Evolutionary conservation across 2,113 vertebrate genomes (phyloP).

Genomic region (Geococcyx californianus): DNA sequence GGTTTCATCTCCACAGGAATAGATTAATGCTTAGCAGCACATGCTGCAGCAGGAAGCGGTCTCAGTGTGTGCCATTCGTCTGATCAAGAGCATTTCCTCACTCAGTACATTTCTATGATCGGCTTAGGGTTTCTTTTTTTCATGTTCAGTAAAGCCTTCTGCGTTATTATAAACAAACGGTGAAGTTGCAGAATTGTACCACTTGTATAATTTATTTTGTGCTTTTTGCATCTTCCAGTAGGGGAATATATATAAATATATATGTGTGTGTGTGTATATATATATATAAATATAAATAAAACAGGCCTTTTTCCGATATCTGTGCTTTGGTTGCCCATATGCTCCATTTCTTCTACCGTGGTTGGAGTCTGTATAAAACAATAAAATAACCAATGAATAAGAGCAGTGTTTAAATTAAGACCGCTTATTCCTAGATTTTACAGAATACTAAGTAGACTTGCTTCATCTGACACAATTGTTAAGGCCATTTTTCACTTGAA

Average conservation of each 20-base stretch:
- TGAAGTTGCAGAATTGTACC: not conserved
- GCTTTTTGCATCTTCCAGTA: not conserved
- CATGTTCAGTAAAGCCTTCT: not conserved
- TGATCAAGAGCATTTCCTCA: not conserved
- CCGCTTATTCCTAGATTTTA: slow-evolving; percentile 7
- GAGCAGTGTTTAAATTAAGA: slow-evolving; percentile 5
- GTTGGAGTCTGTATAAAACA: not conserved
- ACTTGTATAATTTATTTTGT: not conserved
- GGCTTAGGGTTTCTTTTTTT: not conserved
- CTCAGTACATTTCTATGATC: not conserved
- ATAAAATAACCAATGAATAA: not conserved
- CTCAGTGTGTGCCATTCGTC: not conserved
- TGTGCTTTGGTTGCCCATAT: not conserved
- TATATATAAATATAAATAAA: accelerated
- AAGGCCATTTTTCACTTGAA: slow-evolving; percentile 39
- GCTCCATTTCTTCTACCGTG: not conserved
- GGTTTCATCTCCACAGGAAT: slow-evolving; percentile 3
- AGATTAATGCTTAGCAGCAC: not conserved
- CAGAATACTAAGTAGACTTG: not conserved
- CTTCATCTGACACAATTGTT: not conserved
- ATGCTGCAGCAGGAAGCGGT: accelerated
- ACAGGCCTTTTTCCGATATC: not conserved
- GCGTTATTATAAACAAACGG: not conserved
- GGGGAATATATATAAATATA: not conserved
- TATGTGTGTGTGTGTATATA: not conserved